A percentile compares a stretch with the other conserved stretches of the same genome.
Evolutionary conservation across 1,140 invertebrate species (phyloP).

Genomic region (Nephila pilipes): DNA sequence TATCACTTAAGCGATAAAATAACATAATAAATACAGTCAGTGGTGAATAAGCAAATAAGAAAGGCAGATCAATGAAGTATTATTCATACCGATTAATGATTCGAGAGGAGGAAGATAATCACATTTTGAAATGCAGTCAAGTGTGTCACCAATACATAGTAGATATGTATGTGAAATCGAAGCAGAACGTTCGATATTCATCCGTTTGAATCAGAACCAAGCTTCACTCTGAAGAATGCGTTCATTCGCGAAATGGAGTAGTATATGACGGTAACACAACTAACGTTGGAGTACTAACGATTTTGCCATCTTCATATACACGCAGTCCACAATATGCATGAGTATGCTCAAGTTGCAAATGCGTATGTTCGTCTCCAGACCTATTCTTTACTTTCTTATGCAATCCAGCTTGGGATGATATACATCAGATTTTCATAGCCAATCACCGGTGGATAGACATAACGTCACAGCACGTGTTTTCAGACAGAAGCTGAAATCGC

Average conservation of each 20-base stretch:
- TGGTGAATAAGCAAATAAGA: constrained; percentile 55
- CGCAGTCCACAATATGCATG: constrained; percentile 70
- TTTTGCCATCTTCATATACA: constrained; percentile 71
- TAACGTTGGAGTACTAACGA: constrained; percentile 51
- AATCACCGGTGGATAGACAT: constrained; percentile 79
- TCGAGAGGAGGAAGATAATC: constrained; percentile 77
- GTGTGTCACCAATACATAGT: constrained; percentile 42
- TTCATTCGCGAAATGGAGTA: constrained; percentile 63
- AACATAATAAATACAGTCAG: constrained; percentile 78
- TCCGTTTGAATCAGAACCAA: no score
- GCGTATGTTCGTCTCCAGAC: constrained; percentile 79
- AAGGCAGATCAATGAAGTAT: no score
- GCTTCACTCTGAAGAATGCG: no score
- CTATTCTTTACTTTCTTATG: constrained; percentile 82
- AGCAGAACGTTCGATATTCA: no score
- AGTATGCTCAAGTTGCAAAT: constrained; percentile 80
- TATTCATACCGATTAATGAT: constrained; percentile 78
- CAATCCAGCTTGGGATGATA: no score
- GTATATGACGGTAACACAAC: constrained; percentile 41
- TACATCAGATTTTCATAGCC: constrained; percentile 79
- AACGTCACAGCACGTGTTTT: constrained; percentile 77
- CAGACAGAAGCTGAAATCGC: background rate
- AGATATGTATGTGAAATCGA: constrained; percentile 7
- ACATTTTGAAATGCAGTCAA: constrained; percentile 78
- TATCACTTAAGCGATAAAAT: constrained; percentile 78